Percentiles rank a stretch among this genome's conserved stretches.
Conservation (phyloP, 2,888 invertebrate genomes). For the Hedya salicella region DNA sequence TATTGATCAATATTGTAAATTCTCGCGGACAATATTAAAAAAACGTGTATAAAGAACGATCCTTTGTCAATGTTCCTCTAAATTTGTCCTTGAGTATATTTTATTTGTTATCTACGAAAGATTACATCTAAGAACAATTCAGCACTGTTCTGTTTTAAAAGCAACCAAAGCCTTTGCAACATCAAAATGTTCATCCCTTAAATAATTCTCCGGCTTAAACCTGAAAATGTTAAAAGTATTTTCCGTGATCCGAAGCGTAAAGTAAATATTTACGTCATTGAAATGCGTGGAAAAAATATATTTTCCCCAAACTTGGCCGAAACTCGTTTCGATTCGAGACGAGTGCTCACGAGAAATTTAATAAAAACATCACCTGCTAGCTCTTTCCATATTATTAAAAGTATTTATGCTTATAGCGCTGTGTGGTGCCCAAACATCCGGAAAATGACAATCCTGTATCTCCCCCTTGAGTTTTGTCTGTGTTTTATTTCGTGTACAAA, state of each 20-base stretch:
- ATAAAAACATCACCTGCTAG: slow-evolving; percentile 76
- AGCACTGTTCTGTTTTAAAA: too few species aligned
- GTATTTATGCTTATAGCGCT: slow-evolving; percentile 31
- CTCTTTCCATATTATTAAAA: slow-evolving; percentile 47
- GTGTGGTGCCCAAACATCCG: slow-evolving; percentile 24
- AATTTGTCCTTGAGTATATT: too few species aligned
- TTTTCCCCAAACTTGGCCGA: slow-evolving; percentile 52
- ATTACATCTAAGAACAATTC: too few species aligned
- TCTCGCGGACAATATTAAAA: too few species aligned
- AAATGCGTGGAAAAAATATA: slow-evolving; percentile 30
- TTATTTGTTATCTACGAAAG: too few species aligned
- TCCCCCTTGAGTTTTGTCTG: slow-evolving; percentile 10
- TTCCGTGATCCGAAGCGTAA: slow-evolving; percentile 13
- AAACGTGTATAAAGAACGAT: too few species aligned
- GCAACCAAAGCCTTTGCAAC: neutral
- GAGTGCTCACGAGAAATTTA: slow-evolving; percentile 66
- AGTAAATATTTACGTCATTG: slow-evolving; percentile 36
- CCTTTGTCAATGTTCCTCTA: too few species aligned
- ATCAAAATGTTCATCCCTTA: neutral
- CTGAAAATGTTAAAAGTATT: slow-evolving; percentile 18
- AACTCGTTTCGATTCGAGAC: slow-evolving; percentile 66
- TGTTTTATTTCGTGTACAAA: slow-evolving; percentile 9
- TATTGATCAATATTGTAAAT: too few species aligned
- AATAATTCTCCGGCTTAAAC: slow-evolving; percentile 13
- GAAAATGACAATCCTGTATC: slow-evolving; percentile 34